A percentile compares a stretch with the other conserved stretches of the same genome.
phyloP scores from a whole-genome alignment of 2,797 vertebrate genomes.

The Aphelocoma californica region DNA sequence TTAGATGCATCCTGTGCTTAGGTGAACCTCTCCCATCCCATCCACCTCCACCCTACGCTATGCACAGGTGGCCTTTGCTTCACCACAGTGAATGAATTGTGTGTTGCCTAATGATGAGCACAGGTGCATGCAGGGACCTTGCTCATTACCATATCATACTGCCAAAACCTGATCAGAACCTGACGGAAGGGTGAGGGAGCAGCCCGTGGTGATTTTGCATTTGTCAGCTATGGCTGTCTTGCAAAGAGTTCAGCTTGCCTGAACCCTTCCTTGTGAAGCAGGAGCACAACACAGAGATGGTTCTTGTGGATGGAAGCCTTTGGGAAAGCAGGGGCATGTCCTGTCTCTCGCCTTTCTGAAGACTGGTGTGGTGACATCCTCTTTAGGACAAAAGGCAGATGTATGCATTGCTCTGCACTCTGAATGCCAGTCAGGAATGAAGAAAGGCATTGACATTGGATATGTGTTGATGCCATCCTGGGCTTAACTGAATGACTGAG shows the following conservation, averaged over 20 bases:
- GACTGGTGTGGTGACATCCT: background rate
- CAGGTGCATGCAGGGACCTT: background rate
- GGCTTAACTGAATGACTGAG: background rate
- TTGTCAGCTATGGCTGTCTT: background rate
- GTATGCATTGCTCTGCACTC: background rate
- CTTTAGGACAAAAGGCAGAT: background rate
- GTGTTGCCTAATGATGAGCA: background rate
- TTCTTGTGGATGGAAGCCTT: background rate
- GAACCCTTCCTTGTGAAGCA: background rate
- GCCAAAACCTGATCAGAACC: background rate
- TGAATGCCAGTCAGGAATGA: background rate
- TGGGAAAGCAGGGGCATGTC: background rate
- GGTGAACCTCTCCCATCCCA: background rate
- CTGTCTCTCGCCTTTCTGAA: background rate
- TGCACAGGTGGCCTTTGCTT: background rate
- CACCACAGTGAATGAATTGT: background rate
- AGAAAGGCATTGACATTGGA: background rate
- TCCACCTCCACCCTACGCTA: background rate
- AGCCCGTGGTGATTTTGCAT: background rate
- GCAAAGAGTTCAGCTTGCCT: background rate
- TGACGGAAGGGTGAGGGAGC: background rate
- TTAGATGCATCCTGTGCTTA: background rate
- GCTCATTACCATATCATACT: background rate
- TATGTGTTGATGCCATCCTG: background rate
- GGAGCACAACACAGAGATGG: background rate